phyloP scores from a whole-genome alignment of 2,888 invertebrate species.

The Pomacea canaliculata region DNA sequence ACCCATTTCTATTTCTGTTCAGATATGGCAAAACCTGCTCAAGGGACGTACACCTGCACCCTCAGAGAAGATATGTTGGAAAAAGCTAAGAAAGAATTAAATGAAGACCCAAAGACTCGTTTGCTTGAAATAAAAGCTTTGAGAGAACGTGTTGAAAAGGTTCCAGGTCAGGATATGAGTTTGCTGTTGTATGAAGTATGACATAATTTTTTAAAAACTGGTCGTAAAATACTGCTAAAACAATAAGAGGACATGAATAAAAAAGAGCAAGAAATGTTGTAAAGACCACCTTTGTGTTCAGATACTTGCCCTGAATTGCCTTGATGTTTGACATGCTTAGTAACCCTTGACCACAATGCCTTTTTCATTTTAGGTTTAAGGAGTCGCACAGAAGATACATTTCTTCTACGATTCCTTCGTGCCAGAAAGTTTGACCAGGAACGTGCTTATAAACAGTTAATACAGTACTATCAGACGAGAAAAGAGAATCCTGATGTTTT shows the following conservation, averaged over 20 bases:
- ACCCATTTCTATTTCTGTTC: not conserved
- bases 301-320: too few species aligned
- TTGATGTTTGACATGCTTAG: too few species aligned
- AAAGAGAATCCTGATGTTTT: slow-evolving; percentile 63
- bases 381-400: slow-evolving; percentile 77
- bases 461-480: slow-evolving; percentile 65
- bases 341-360: too few species aligned
- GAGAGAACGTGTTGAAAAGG: slow-evolving; percentile 28
- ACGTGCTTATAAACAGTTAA: slow-evolving; percentile 79
- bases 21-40: not conserved
- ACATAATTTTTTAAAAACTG: too few species aligned
- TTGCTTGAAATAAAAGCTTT: slow-evolving; percentile 67
- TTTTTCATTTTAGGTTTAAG: slow-evolving; percentile 52
- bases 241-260: too few species aligned
- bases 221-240: too few species aligned
- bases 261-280: too few species aligned
- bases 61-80: slow-evolving; percentile 25
- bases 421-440: slow-evolving; percentile 92
- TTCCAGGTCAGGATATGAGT: slow-evolving; percentile 22
- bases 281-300: too few species aligned
- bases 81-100: slow-evolving; percentile 65
- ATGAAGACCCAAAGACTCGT: slow-evolving; percentile 69
- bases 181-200: too few species aligned
- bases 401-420: slow-evolving; percentile 82
- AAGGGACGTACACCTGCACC: slow-evolving; percentile 18